These are phyloP conservation scores for Ophion ellenae DNA, from an alignment of 2,888 invertebrate species.

Conservation along the genomic window DNA sequence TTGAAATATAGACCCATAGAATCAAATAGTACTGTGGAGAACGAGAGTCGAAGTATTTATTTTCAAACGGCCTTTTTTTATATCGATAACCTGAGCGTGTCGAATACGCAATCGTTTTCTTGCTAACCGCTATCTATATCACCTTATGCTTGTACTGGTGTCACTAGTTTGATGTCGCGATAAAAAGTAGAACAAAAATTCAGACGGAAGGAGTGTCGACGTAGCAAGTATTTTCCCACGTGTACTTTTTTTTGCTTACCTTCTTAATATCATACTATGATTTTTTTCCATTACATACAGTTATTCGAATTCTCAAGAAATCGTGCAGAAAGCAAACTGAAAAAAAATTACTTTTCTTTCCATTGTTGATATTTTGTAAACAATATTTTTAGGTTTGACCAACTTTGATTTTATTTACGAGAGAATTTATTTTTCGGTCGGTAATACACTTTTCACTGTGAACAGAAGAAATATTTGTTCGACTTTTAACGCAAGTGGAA, in stretches of 20 bases:
- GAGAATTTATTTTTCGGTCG: too few species aligned
- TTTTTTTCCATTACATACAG: too few species aligned
- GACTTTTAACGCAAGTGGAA: too few species aligned
- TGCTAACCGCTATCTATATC: neutral
- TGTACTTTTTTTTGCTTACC: neutral
- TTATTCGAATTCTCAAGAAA: neutral
- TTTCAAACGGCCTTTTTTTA: neutral
- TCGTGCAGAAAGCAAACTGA: neutral
- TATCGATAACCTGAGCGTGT: neutral
- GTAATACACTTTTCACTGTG: too few species aligned
- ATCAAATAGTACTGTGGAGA: too few species aligned
- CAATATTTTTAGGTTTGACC: too few species aligned
- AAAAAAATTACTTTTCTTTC: neutral
- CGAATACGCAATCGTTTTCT: neutral
- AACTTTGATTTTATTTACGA: too few species aligned
- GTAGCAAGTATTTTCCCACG: neutral
- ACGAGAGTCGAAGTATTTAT: neutral
- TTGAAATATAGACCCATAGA: too few species aligned
- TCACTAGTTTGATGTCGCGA: neutral
- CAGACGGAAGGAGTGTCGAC: neutral
- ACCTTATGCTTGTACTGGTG: neutral
- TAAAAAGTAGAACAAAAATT: neutral
- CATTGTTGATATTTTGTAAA: too few species aligned
- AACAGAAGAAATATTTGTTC: too few species aligned
- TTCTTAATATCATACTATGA: neutral